These are phyloP conservation scores for Andricus quercusramuli DNA, from an alignment of 2,888 invertebrate species.

Conservation along the genomic window DNA sequence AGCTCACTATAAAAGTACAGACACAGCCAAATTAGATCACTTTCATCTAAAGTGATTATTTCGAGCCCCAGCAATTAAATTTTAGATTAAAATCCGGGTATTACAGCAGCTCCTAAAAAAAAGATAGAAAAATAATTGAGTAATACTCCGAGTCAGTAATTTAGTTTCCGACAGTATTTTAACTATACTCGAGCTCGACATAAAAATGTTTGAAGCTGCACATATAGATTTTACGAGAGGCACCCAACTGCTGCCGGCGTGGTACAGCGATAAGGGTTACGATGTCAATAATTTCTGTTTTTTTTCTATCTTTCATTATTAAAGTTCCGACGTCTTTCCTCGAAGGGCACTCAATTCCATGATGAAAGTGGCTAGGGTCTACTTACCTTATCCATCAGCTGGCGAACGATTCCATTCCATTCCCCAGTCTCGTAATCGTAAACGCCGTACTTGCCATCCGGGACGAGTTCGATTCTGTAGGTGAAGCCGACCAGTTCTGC, in stretches of 20 bases:
- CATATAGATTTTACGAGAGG: slow-evolving; percentile 5
- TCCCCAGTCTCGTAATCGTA: slow-evolving; percentile 86
- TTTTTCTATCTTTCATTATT: not conserved
- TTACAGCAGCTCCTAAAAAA: not conserved
- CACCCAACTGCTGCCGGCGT: not conserved
- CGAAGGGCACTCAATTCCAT: not conserved
- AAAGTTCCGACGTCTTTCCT: not conserved
- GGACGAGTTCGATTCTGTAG: slow-evolving; percentile 84
- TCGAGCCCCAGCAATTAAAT: not conserved
- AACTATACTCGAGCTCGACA: not conserved
- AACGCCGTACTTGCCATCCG: slow-evolving; percentile 86
- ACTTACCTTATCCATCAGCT: slow-evolving; percentile 84
- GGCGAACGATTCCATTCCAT: slow-evolving; percentile 86
- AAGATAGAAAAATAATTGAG: not conserved
- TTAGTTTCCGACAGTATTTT: slow-evolving; percentile 1
- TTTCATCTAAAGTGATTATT: slow-evolving; percentile 5
- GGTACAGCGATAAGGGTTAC: slow-evolving; percentile 7
- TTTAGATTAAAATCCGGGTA: not conserved
- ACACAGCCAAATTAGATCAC: not conserved
- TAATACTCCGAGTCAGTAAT: not conserved
- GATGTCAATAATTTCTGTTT: slow-evolving; percentile 8
- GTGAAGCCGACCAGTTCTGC: slow-evolving; percentile 84
- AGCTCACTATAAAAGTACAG: not conserved
- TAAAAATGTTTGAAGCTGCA: slow-evolving; percentile 1
- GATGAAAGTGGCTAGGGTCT: not conserved